A percentile compares a stretch with the other conserved stretches of the same genome.
phyloP scores from a whole-genome alignment of 2,113 vertebrate species.

The Lichenostomus cassidix region DNA sequence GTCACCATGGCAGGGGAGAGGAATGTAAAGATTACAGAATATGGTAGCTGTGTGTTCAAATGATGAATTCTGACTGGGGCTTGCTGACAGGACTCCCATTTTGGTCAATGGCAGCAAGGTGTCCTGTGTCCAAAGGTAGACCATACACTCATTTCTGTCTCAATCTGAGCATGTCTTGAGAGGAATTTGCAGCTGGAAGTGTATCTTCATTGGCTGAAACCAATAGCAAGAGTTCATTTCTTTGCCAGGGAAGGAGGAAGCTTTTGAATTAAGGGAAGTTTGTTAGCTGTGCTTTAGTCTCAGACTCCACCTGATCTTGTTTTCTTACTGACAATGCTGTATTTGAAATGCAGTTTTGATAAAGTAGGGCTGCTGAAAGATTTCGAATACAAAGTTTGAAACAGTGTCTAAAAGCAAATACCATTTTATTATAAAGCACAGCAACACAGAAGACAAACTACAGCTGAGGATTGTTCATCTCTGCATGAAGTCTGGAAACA shows the following conservation, averaged over 20 bases:
- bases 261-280: not conserved
- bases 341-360: not conserved
- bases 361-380: not conserved
- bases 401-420: not conserved
- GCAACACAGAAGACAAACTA: not conserved
- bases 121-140: not conserved
- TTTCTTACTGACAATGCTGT: not conserved
- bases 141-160: not conserved
- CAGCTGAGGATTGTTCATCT: not conserved
- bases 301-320: not conserved
- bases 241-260: not conserved
- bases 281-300: not conserved
- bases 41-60: not conserved
- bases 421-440: constrained; percentile 43
- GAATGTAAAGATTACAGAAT: not conserved
- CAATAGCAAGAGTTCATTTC: not conserved
- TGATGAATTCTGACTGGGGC: not conserved
- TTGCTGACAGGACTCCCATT: not conserved
- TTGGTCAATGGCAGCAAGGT: not conserved
- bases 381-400: not conserved
- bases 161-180: not conserved
- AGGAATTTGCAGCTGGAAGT: not conserved
- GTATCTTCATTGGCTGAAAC: not conserved
- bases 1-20: not conserved
- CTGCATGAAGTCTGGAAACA: not conserved